These are phyloP conservation scores for Acanthurus leucopareius DNA, from an alignment of 2,797 vertebrate genomes.

Conservation along the genomic window DNA sequence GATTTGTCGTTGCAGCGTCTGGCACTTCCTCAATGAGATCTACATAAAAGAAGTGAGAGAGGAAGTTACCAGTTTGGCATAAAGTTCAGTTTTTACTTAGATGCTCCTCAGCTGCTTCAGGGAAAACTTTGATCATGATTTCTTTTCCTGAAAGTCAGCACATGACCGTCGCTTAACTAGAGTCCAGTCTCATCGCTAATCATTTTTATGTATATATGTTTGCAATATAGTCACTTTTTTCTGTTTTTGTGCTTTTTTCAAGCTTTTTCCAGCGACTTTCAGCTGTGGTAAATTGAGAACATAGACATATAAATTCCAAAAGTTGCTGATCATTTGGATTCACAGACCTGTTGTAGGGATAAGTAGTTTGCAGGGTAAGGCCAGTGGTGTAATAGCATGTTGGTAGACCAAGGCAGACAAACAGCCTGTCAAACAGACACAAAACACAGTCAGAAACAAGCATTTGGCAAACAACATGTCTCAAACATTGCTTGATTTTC, in stretches of 20 bases:
- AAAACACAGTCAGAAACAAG: constrained; percentile 35
- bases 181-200: background rate
- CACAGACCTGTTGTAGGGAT: constrained; percentile 91
- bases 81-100: background rate
- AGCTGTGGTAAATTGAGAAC: too few species aligned
- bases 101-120: background rate
- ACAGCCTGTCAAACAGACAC: constrained; percentile 86
- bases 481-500: background rate
- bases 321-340: too few species aligned
- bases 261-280: too few species aligned
- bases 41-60: constrained; percentile 60
- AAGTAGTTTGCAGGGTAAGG: constrained; percentile 96
- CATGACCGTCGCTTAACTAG: background rate
- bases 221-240: background rate
- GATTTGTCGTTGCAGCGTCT: constrained; percentile 86
- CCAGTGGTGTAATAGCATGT: constrained; percentile 97
- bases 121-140: background rate
- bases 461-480: background rate
- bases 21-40: constrained; percentile 93
- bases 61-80: background rate
- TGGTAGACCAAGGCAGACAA: constrained; percentile 98
- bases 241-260: too few species aligned
- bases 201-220: background rate
- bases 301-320: too few species aligned
- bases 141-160: constrained; percentile 7